Conservation (phyloP, 1,140 invertebrate genomes). For the Cyclargus thomasi region DNA sequence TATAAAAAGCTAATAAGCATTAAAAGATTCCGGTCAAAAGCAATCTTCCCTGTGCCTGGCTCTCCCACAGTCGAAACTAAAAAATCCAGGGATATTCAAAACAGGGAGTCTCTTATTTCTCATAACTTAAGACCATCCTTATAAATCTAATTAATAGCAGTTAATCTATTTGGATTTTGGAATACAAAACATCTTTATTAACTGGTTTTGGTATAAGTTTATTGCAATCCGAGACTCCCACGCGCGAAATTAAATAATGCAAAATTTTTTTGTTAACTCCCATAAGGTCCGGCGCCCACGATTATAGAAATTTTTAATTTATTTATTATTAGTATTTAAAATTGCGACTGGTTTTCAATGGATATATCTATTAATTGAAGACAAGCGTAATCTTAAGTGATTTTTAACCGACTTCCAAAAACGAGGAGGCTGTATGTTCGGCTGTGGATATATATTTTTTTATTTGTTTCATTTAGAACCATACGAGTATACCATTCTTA, state of each 20-base stretch:
- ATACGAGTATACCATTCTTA: no score
- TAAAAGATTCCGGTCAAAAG: no score
- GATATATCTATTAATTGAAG: no score
- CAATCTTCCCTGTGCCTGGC: no score
- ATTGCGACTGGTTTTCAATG: no score
- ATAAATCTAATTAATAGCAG: slow-evolving; percentile 38
- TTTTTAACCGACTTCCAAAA: no score
- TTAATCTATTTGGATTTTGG: slow-evolving; percentile 43
- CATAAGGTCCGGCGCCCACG: not conserved
- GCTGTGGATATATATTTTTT: no score
- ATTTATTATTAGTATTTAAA: no score
- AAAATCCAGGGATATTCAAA: not conserved
- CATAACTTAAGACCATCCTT: not conserved
- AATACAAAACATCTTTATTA: not conserved
- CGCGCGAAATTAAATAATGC: not conserved
- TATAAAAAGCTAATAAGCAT: no score
- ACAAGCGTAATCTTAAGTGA: no score
- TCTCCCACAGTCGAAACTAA: not conserved
- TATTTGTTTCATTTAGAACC: no score
- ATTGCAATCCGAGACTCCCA: not conserved
- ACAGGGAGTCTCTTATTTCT: not conserved
- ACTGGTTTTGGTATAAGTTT: not conserved
- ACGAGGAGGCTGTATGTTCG: no score
- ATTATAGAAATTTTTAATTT: not conserved
- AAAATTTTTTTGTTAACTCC: not conserved